Evolutionary conservation across 2,797 vertebrate species (phyloP).

Genomic region (Sebastes jordani): DNA sequence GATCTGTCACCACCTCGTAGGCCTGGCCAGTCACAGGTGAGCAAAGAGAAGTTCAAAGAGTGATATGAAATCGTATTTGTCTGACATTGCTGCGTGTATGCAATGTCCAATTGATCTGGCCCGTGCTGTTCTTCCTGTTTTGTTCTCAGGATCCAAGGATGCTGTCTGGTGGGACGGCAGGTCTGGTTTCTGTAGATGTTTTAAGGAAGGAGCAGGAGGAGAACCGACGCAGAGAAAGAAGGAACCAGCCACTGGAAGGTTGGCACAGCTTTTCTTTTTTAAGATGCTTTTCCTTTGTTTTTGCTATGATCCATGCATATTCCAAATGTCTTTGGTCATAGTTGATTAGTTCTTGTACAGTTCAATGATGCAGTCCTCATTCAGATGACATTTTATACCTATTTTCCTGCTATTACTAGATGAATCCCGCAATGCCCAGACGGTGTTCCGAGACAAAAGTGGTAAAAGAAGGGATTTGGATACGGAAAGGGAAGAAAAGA

Average conservation of each 20-base stretch:
- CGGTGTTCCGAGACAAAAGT: conserved; percentile 91
- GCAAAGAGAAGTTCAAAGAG: not conserved
- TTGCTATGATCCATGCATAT: not conserved
- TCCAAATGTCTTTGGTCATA: not conserved
- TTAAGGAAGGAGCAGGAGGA: conserved; percentile 89
- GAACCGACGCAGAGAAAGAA: conserved; percentile 80
- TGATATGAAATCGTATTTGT: not conserved
- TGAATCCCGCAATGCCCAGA: conserved; percentile 87
- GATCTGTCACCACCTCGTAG: conserved; percentile 79
- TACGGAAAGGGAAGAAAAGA: conserved; percentile 86
- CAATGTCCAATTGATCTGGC: not conserved
- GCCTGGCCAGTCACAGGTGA: conserved; percentile 65
- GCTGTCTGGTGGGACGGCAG: conserved; percentile 87
- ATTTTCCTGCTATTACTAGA: conserved; percentile 74
- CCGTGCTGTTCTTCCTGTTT: not conserved
- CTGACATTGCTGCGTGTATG: not conserved
- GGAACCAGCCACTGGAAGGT: conserved; percentile 88
- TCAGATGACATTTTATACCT: not conserved
- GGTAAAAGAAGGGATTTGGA: conserved; percentile 90
- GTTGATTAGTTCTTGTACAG: not conserved
- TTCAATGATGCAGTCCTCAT: not conserved
- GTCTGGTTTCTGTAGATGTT: conserved; percentile 87
- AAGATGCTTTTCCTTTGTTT: conserved; percentile 2
- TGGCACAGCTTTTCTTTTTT: conserved; percentile 4
- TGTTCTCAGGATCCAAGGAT: conserved; percentile 75